phyloP scores from a whole-genome alignment of 2,797 vertebrate species.

The Varecia variegata region DNA sequence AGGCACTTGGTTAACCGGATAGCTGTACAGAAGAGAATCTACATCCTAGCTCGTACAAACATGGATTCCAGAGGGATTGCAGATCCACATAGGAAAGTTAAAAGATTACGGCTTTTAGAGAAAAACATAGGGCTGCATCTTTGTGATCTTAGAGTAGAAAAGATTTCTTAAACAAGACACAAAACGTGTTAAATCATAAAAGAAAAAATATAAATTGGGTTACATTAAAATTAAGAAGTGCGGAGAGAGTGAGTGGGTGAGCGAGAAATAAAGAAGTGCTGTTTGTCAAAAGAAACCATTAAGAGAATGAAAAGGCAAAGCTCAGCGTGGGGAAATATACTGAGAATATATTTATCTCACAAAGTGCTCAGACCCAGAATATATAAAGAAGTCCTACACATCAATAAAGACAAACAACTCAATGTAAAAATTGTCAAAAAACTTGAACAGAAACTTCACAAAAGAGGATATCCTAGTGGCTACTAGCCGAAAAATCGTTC shows the following conservation, averaged over 20 bases:
- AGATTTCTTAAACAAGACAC: background rate
- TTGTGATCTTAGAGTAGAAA: background rate
- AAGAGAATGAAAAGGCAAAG: constrained; percentile 11
- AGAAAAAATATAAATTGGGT: background rate
- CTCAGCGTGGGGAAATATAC: background rate
- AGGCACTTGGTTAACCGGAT: background rate
- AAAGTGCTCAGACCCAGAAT: background rate
- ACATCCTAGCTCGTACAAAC: background rate
- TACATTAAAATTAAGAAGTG: constrained; percentile 3
- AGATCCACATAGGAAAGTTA: background rate
- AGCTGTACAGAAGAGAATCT: background rate
- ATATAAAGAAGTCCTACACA: background rate
- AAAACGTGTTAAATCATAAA: background rate
- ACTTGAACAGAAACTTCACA: background rate
- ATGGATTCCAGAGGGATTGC: background rate
- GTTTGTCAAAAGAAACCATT: constrained; percentile 7
- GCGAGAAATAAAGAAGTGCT: background rate
- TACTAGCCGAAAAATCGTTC: background rate
- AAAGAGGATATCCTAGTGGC: background rate
- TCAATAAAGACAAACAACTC: background rate
- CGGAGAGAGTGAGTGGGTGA: too few species aligned
- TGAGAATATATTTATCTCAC: background rate
- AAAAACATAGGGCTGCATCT: background rate
- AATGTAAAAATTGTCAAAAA: background rate
- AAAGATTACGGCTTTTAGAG: background rate